Conservation (phyloP, 2,113 vertebrate species). For the Parotia lawesii region DNA sequence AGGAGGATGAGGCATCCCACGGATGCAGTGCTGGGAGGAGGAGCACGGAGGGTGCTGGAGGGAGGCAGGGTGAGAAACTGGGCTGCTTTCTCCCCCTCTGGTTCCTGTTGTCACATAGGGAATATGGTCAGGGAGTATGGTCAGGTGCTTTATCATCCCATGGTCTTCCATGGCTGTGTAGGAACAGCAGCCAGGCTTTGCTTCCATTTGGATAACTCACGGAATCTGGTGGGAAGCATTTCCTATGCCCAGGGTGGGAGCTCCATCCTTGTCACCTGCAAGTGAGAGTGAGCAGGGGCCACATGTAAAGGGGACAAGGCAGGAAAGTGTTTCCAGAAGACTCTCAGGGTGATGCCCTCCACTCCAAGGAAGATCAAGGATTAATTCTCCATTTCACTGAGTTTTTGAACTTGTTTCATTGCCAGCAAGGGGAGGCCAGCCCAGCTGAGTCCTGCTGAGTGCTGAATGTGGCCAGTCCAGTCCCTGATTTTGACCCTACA, state of each 20-base stretch:
- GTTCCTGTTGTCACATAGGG: neutral
- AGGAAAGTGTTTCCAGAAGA: neutral
- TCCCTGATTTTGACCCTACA: fast-evolving
- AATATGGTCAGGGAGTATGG: neutral
- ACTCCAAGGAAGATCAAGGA: neutral
- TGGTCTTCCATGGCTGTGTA: neutral
- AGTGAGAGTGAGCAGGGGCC: neutral
- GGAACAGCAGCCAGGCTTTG: neutral
- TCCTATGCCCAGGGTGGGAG: neutral
- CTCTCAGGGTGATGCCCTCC: neutral
- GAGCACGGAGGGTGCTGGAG: neutral
- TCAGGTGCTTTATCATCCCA: neutral
- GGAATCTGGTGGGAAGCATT: neutral
- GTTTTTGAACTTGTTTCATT: neutral
- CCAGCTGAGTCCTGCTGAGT: neutral
- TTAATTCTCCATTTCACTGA: neutral
- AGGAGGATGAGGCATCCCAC: neutral
- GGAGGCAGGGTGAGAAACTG: neutral
- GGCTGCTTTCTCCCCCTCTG: neutral
- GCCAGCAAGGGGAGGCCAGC: neutral
- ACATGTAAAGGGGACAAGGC: neutral
- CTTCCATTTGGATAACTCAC: neutral
- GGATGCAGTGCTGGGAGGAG: neutral
- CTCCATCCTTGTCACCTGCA: neutral
- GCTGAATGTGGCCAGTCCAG: neutral